Conservation (phyloP, 2,888 invertebrate species). For the Lepidocyrtinus sp. region DNA sequence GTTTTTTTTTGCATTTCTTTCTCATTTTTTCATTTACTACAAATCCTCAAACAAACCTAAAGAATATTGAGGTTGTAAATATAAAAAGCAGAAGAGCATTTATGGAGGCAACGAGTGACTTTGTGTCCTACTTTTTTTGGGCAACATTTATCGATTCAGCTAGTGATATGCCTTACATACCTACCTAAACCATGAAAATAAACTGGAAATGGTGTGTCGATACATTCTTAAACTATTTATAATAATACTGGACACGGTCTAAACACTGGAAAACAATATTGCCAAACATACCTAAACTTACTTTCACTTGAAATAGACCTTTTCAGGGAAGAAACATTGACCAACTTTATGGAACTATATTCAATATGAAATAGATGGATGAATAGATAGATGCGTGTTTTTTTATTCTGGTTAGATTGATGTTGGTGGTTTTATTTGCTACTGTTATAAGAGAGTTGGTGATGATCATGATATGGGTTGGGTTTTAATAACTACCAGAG, state of each 20-base stretch:
- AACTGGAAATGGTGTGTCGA: not conserved
- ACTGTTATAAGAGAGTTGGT: no score
- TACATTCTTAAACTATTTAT: not conserved
- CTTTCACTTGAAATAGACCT: no score
- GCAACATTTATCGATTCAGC: slow-evolving; percentile 52
- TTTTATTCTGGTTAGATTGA: no score
- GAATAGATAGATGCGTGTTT: no score
- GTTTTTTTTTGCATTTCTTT: not conserved
- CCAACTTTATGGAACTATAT: no score
- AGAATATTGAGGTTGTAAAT: not conserved
- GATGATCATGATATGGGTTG: no score
- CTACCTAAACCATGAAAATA: slow-evolving; percentile 18
- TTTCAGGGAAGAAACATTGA: no score
- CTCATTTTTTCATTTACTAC: not conserved
- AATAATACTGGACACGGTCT: not conserved
- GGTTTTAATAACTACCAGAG: no score
- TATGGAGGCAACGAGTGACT: not conserved
- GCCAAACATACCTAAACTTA: no score
- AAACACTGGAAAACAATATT: not conserved
- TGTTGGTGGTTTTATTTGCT: no score
- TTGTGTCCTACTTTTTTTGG: slow-evolving; percentile 53
- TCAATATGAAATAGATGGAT: no score
- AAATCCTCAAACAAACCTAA: no score
- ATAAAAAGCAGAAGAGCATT: not conserved
- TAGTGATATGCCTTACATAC: slow-evolving; percentile 15